These are phyloP conservation scores for Murina feae DNA, from an alignment of 2,113 vertebrate genomes.

Conservation along the genomic window DNA sequence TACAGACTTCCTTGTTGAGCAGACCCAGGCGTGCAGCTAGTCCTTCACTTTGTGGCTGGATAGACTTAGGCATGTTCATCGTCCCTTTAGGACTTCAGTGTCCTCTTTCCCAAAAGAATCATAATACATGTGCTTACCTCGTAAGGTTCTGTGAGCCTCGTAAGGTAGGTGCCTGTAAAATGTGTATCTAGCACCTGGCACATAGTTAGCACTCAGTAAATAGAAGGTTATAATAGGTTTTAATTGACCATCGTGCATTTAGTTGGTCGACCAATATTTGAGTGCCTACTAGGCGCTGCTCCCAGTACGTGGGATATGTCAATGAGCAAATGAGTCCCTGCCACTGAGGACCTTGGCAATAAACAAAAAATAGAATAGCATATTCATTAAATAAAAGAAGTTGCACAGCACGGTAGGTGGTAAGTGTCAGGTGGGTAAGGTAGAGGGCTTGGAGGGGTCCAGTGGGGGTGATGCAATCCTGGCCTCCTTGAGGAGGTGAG, in stretches of 20 bases:
- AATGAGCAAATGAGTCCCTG: neutral
- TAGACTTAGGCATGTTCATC: neutral
- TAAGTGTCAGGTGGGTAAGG: neutral
- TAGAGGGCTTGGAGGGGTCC: neutral
- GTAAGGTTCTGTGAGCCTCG: neutral
- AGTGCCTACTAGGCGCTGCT: neutral
- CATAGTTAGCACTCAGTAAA: neutral
- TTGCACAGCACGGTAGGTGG: no score
- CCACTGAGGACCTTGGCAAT: neutral
- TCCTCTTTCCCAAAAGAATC: neutral
- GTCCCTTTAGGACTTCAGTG: neutral
- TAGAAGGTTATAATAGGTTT: neutral
- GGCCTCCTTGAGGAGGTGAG: neutral
- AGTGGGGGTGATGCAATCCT: neutral
- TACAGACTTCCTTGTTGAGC: fast-evolving
- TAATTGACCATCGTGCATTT: neutral
- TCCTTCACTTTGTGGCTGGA: neutral
- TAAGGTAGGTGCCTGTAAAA: neutral
- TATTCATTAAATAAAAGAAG: neutral
- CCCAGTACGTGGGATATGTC: neutral
- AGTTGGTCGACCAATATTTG: neutral
- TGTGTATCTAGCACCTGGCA: neutral
- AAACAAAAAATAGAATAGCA: neutral
- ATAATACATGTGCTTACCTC: neutral
- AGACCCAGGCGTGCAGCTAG: neutral